Conservation (phyloP, 2,113 vertebrate species). For the Labrus mixtus region DNA sequence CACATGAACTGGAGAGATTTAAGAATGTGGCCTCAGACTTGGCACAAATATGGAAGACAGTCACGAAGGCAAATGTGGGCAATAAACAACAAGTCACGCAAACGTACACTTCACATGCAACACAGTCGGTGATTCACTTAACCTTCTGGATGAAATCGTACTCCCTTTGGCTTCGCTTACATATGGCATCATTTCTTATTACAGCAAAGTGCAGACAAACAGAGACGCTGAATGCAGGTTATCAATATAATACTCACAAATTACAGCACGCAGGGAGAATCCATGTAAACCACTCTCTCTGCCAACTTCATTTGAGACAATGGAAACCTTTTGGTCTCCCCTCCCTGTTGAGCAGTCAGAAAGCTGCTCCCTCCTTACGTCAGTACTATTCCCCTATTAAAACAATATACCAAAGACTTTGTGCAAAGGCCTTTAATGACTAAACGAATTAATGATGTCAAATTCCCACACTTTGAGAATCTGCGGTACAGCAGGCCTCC, state of each 20-base stretch:
- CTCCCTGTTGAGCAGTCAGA: conserved; percentile 69
- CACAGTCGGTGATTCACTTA: conserved; percentile 77
- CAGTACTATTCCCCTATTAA: conserved; percentile 83
- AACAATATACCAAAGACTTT: conserved; percentile 84
- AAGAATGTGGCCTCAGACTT: conserved; percentile 76
- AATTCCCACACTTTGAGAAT: conserved; percentile 76
- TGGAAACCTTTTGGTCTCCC: conserved; percentile 76
- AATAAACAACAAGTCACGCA: conserved; percentile 83
- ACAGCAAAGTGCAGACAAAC: conserved; percentile 65
- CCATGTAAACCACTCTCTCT: conserved; percentile 68
- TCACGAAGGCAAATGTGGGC: conserved; percentile 77
- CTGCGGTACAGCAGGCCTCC: conserved; percentile 60
- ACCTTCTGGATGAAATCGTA: conserved; percentile 67
- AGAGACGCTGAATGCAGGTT: conserved; percentile 71
- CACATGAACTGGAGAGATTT: conserved; percentile 71
- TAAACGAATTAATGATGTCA: conserved; percentile 68
- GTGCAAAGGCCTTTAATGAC: conserved; percentile 74
- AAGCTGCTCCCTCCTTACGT: conserved; percentile 72
- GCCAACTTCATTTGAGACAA: conserved; percentile 81
- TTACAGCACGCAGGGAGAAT: conserved; percentile 77
- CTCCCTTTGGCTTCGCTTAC: conserved; percentile 63
- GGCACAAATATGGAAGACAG: conserved; percentile 75
- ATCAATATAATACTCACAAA: conserved; percentile 78
- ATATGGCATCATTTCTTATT: conserved; percentile 73
- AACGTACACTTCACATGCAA: conserved; percentile 80